Evolutionary conservation across 2,888 invertebrate species (phyloP).

Genomic region (Luperina nickerlii): DNA sequence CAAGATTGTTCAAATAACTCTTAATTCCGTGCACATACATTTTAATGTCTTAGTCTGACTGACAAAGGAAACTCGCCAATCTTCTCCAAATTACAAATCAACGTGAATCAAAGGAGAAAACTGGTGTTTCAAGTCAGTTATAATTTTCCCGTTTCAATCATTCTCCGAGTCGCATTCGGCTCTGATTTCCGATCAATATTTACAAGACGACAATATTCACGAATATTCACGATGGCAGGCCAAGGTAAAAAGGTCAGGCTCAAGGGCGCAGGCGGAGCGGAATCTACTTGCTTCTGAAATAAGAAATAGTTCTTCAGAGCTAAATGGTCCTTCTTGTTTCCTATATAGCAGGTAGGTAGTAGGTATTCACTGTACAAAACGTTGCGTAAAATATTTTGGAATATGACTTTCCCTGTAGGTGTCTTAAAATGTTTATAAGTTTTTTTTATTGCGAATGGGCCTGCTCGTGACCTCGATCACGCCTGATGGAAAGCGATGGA

Average conservation of each 20-base stretch:
- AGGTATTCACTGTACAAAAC: background rate
- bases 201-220: conserved; percentile 25
- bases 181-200: conserved; percentile 46
- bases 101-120: conserved; percentile 1
- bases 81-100: conserved; percentile 17
- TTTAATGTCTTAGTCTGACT: background rate
- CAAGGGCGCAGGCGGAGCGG: conserved; percentile 26
- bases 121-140: conserved; percentile 10
- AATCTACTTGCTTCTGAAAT: conserved; percentile 16
- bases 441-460: no score
- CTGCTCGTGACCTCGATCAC: no score
- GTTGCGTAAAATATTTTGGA: background rate
- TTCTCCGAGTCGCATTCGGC: background rate
- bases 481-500: no score
- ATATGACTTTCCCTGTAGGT: background rate
- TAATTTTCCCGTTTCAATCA: conserved; percentile 10
- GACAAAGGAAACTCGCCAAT: background rate
- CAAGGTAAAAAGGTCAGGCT: conserved; percentile 49
- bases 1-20: background rate
- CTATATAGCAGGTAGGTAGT: background rate
- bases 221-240: conserved; percentile 17
- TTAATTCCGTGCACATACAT: background rate
- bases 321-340: background rate
- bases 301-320: background rate
- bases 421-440: background rate